Evolutionary conservation across 2,888 invertebrate genomes (phyloP).

Genomic region (Oegoconia quadripuncta): DNA sequence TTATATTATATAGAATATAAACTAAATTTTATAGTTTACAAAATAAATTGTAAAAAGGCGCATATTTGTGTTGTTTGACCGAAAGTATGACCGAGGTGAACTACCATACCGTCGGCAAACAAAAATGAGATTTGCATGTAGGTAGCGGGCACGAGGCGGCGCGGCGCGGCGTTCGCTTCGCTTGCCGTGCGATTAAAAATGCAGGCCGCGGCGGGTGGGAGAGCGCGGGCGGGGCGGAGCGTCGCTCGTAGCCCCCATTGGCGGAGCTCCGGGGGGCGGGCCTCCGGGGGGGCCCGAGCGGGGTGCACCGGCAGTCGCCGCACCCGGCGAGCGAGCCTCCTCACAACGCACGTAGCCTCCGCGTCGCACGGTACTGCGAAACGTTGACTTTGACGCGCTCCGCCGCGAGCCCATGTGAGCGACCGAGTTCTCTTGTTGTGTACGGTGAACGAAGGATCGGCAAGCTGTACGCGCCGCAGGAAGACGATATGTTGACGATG

Average conservation of each 20-base stretch:
- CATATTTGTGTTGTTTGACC: slow-evolving; percentile 26
- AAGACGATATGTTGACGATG: slow-evolving; percentile 94
- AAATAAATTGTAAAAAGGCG: neutral
- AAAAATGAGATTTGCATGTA: slow-evolving; percentile 72
- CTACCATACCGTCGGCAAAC: slow-evolving; percentile 70
- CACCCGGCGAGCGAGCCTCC: slow-evolving; percentile 59
- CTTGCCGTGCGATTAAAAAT: slow-evolving; percentile 74
- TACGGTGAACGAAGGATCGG: slow-evolving; percentile 75
- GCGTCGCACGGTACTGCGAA: slow-evolving; percentile 71
- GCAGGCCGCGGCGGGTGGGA: slow-evolving; percentile 67
- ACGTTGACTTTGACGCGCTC: slow-evolving; percentile 52
- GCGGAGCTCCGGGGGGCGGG: slow-evolving; percentile 41
- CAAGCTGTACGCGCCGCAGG: slow-evolving; percentile 92
- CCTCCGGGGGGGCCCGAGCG: slow-evolving; percentile 42
- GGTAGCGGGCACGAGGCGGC: slow-evolving; percentile 52
- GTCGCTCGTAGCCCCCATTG: slow-evolving; percentile 37
- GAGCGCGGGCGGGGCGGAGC: slow-evolving; percentile 62
- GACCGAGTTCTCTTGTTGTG: slow-evolving; percentile 73
- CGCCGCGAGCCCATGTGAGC: slow-evolving; percentile 77
- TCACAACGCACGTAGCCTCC: slow-evolving; percentile 74
- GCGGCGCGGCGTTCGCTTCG: slow-evolving; percentile 60
- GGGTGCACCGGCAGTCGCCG: slow-evolving; percentile 45
- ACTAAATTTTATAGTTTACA: neutral
- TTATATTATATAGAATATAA: neutral
- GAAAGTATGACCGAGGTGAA: slow-evolving; percentile 49